Evolutionary conservation across 2,888 invertebrate species (phyloP), one percentile per base, ranked within the genome.

Genomic region (Himalopsyche anomala): DNA sequence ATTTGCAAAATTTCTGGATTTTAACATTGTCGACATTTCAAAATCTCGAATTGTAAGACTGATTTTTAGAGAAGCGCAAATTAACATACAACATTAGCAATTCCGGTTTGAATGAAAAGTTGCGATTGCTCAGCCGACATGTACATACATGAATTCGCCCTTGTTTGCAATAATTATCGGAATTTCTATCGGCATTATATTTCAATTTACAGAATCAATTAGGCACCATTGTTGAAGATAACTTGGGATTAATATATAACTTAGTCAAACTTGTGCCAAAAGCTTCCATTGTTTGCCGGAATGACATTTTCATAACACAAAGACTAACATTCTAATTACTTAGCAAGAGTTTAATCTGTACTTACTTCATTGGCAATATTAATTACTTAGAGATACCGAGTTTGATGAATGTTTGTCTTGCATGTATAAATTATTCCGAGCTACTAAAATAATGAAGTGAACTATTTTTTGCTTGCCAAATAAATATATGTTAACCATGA

Each of bases 381-480:
- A 81, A 85, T 85, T 85, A 85, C 81, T 85, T 81, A 85, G 81
- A 85, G 56, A 85, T 85, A 85, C 81, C 38, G 42, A 85, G 81
- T 81, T 85, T 55, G 80, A 80, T 79, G 40, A 74, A 80, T 80
- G 84, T 84, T 84, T 80, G 56, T 55, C 80, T 84, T 84, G 19
- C 62, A 9, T 19, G 62, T 19, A 19, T 62, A 19, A 62, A 62
- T 62, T 62, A 62, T 28, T 62, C 28, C 19, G 8, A 19, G 28
- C 3, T 19, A 62, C 62, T 62, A n/a, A 19, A 15, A 62, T 19
- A 62, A 62, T 19, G 15, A 19, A 19, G 19, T 62, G 28, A 62
- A 15, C 15, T 51, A 51, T 51, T 51, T 51, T 51, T 51, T 51
- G 9, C 45, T 45, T 51, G 15, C 12, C 51, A 8, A 45, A 45